A percentile compares a stretch with the other conserved stretches of the same genome.
These are phyloP conservation scores for Gari tellinella DNA, from an alignment of 2,888 invertebrate genomes.

Conservation along the genomic window DNA sequence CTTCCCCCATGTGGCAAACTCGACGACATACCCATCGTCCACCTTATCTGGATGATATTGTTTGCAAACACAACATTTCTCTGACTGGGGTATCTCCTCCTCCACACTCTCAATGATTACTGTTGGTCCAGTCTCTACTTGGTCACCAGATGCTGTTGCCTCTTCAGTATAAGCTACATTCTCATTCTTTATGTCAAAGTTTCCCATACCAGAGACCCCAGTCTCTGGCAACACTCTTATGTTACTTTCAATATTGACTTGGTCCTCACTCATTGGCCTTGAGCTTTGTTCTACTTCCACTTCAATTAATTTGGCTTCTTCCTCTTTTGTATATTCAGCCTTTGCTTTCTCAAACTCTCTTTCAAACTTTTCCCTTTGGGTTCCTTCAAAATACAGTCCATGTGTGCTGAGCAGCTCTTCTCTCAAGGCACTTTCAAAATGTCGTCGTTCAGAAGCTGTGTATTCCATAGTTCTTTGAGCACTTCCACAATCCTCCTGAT, in stretches of 20 bases:
- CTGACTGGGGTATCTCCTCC: conserved; percentile 51
- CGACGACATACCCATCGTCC: conserved; percentile 52
- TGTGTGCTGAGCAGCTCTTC: conserved; percentile 56
- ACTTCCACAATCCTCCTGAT: conserved; percentile 18
- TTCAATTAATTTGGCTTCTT: conserved; percentile 9
- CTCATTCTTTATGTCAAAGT: conserved; percentile 24
- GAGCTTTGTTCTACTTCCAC: conserved; percentile 11
- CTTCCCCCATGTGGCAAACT: conserved; percentile 62
- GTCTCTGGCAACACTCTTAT: neutral
- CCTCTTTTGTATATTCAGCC: conserved; percentile 33
- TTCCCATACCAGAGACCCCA: neutral
- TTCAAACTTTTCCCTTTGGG: conserved; percentile 53
- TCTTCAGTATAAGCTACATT: conserved; percentile 45
- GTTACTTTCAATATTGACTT: neutral
- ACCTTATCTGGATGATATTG: conserved; percentile 53
- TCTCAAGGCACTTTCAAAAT: conserved; percentile 56
- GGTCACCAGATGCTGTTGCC: conserved; percentile 23
- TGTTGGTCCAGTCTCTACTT: conserved; percentile 42
- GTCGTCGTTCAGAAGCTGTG: conserved; percentile 34
- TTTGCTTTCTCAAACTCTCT: conserved; percentile 50
- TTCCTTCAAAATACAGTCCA: conserved; percentile 57
- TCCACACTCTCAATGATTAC: conserved; percentile 54
- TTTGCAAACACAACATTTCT: conserved; percentile 60
- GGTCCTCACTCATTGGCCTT: neutral
- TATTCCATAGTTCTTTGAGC: conserved; percentile 31